phyloP scores from a whole-genome alignment of 2,797 vertebrate species.

The Moxostoma hubbsi region DNA sequence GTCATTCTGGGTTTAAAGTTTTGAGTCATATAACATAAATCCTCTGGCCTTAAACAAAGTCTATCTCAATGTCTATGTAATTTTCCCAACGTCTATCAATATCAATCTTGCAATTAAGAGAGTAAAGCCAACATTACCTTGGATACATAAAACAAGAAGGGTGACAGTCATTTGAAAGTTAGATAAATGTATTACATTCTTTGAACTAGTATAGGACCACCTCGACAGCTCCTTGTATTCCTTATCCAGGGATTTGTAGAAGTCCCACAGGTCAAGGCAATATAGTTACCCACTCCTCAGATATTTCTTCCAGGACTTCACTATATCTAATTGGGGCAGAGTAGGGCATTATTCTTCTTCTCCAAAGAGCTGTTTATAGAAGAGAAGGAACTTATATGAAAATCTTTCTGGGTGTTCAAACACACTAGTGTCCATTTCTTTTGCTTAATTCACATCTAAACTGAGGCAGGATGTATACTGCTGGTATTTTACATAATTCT shows the following conservation, averaged over 20 bases:
- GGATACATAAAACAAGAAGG: slow-evolving; percentile 80
- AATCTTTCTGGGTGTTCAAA: slow-evolving; percentile 1
- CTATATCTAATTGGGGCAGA: background rate
- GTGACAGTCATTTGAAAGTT: slow-evolving; percentile 77
- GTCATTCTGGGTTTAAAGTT: slow-evolving; percentile 81
- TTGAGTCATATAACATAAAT: slow-evolving; percentile 78
- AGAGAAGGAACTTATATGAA: background rate
- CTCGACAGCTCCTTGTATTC: slow-evolving; percentile 78
- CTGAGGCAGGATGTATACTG: background rate
- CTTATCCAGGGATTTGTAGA: slow-evolving; percentile 32
- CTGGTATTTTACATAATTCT: background rate
- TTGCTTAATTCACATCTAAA: background rate
- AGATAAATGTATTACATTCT: slow-evolving; percentile 77
- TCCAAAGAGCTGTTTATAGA: background rate
- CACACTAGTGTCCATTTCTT: background rate
- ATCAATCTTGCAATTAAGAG: slow-evolving; percentile 75
- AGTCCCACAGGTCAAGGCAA: slow-evolving; percentile 27
- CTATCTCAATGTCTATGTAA: slow-evolving; percentile 66
- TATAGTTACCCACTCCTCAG: background rate
- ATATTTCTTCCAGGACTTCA: background rate
- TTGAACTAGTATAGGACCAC: slow-evolving; percentile 78
- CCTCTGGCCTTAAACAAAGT: slow-evolving; percentile 80
- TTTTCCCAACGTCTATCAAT: slow-evolving; percentile 74
- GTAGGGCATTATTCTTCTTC: background rate
- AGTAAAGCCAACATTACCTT: slow-evolving; percentile 75